Conservation (phyloP, 2,113 vertebrate species). For the Catharus minimus region DNA sequence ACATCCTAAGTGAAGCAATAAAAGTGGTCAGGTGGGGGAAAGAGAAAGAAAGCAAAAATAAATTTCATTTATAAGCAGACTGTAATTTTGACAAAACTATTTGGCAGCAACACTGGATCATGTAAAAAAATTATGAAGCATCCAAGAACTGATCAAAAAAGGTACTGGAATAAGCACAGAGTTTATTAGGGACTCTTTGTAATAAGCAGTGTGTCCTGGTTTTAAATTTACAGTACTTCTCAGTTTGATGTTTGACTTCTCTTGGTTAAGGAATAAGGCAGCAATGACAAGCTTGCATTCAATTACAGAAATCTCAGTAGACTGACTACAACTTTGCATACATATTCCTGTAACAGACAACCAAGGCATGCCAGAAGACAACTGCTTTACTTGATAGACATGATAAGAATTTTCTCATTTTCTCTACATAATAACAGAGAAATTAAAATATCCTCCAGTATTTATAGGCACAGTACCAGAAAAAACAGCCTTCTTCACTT, state of each 20-base stretch:
- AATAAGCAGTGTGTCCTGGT: neutral
- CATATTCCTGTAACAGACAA: conserved; percentile 52
- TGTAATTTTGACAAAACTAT: neutral
- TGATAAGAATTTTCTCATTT: conserved; percentile 52
- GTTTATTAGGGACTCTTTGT: neutral
- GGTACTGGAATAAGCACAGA: neutral
- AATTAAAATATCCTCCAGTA: conserved; percentile 39
- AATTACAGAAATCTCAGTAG: conserved; percentile 12
- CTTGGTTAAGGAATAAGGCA: neutral
- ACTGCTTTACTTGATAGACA: conserved; percentile 42
- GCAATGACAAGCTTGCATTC: conserved; percentile 10
- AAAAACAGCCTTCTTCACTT: conserved; percentile 32
- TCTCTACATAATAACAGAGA: conserved; percentile 38
- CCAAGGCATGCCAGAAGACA: conserved; percentile 32
- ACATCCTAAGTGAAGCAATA: neutral
- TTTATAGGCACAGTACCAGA: conserved; percentile 1
- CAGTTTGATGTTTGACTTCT: neutral
- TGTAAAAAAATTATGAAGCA: neutral
- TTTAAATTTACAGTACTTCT: neutral
- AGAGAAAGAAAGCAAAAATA: neutral
- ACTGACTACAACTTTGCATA: conserved; percentile 35
- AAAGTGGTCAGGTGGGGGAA: neutral
- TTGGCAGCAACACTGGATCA: neutral
- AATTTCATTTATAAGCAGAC: neutral
- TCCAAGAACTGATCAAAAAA: neutral